phyloP scores from a whole-genome alignment of 2,797 vertebrate species.

The Pipistrellus pipistrellus region DNA sequence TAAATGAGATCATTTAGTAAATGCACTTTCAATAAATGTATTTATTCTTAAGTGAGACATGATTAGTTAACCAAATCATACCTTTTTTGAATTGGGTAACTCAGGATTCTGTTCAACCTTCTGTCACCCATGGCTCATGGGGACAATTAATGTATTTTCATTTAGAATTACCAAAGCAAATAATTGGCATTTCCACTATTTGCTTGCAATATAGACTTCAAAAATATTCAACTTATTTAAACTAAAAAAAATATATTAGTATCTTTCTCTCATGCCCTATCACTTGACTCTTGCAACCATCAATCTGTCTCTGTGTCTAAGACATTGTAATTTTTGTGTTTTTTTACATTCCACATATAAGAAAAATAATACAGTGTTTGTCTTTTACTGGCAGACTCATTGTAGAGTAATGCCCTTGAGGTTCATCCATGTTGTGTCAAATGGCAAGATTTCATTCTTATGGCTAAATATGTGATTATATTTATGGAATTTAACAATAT shows the following conservation, averaged over 20 bases:
- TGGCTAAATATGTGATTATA: too few relatives aligned
- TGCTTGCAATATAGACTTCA: not conserved
- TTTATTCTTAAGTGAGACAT: not conserved
- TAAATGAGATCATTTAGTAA: not conserved
- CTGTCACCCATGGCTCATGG: not conserved
- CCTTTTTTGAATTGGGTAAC: not conserved
- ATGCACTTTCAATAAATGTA: not conserved
- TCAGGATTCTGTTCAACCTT: not conserved
- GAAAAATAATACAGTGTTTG: not conserved
- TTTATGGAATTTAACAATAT: not conserved
- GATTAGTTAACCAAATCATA: not conserved
- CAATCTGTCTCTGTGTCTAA: not conserved
- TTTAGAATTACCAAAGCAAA: not conserved
- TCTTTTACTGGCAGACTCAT: not conserved
- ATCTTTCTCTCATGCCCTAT: not conserved
- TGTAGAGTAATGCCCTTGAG: not conserved
- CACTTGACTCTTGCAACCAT: not conserved
- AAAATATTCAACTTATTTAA: not conserved
- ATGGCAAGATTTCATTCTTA: not conserved
- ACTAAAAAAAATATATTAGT: not conserved
- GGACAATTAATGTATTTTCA: not conserved
- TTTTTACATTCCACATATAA: not conserved
- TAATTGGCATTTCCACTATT: not conserved
- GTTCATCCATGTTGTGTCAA: not conserved
- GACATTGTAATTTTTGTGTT: not conserved